Evolutionary conservation across 2,888 invertebrate species (phyloP), one percentile per base, ranked within the genome.

Genomic region (Troides helena): DNA sequence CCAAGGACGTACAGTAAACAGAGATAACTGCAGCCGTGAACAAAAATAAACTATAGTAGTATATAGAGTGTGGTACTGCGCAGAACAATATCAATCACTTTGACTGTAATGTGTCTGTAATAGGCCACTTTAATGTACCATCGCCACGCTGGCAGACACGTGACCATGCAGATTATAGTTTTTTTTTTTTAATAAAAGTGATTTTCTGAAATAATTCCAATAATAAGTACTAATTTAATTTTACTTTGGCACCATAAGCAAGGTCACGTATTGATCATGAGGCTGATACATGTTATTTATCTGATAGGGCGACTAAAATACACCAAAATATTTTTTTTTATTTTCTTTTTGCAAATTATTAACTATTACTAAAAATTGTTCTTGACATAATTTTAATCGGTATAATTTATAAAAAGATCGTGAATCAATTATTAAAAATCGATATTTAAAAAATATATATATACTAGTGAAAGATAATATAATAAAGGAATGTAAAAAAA

Each of bases 201-300:
- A 36, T 2, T 21, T 59, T 70, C 62, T 70, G 64, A 63, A 50
- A 67, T n/a, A 23, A 43, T 58, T 66, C 67, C 67, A 61, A 67
- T 67, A 64, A 43, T 30, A 23, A 43, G 56, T 43, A 25, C 59
- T 10, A 46, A 59, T 62, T 58, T 39, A 66, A 59, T 59, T 67
- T 60, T 39, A 46, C 46, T 70, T 64, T 70, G 58, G 53, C 66
- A 70, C 62, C 53, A 63, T 61, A 67, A 63, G 36, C 60, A 67
- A 70, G 70, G 67, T 64, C 63, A 64, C 1, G 39, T 62, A 30
- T 17, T 23, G 57, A 67, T 70, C 70, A 70, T 67, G 67, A 63
- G 25, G 53, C 60, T 23, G 39, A 12, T 21, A 60, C 67, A 46
- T 64, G 64, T 67, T 66, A 25, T 65, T 65, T 60, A 57, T 25